A percentile compares a stretch with the other conserved stretches of the same genome.
phyloP scores from a whole-genome alignment of 1,140 invertebrate genomes.

The Drosophila teissieri region DNA sequence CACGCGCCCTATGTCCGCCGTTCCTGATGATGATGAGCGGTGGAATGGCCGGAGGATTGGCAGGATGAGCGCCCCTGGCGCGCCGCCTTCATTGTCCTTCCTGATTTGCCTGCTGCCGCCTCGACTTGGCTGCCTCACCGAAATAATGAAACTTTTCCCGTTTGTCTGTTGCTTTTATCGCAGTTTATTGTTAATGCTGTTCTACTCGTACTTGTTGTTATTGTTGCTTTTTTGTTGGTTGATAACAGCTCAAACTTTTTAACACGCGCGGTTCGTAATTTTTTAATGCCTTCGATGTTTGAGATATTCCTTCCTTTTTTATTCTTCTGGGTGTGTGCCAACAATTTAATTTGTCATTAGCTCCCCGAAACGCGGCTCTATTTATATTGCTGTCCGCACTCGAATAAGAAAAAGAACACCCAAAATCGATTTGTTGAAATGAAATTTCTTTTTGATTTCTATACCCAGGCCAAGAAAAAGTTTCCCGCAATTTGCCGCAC shows the following conservation, averaged over 20 bases:
- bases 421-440: conserved; percentile 73
- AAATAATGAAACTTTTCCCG: conserved; percentile 56
- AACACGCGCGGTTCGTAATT: conserved; percentile 64
- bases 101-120: conserved; percentile 68
- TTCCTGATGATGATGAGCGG: conserved; percentile 15
- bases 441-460: conserved; percentile 66
- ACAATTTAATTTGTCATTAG: conserved; percentile 80
- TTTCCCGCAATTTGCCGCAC: conserved; percentile 50
- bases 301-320: conserved; percentile 22
- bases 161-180: conserved; percentile 70
- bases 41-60: conserved; percentile 3
- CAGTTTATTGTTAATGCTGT: conserved; percentile 59
- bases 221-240: conserved; percentile 32
- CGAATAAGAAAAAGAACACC: conserved; percentile 29
- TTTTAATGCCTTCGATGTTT: conserved; percentile 33
- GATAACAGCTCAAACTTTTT: conserved; percentile 66
- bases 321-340: conserved; percentile 25
- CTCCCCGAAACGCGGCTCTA: conserved; percentile 39
- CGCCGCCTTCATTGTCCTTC: conserved; percentile 66
- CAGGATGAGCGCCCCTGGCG: conserved; percentile 52
- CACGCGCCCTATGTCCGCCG: conserved; percentile 50
- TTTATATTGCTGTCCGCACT: conserved; percentile 60
- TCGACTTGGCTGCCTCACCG: conserved; percentile 22
- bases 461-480: conserved; percentile 12
- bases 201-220: conserved; percentile 45